These are phyloP conservation scores for Alligator sinensis DNA, from an alignment of 2,113 vertebrate genomes.

Conservation along the genomic window DNA sequence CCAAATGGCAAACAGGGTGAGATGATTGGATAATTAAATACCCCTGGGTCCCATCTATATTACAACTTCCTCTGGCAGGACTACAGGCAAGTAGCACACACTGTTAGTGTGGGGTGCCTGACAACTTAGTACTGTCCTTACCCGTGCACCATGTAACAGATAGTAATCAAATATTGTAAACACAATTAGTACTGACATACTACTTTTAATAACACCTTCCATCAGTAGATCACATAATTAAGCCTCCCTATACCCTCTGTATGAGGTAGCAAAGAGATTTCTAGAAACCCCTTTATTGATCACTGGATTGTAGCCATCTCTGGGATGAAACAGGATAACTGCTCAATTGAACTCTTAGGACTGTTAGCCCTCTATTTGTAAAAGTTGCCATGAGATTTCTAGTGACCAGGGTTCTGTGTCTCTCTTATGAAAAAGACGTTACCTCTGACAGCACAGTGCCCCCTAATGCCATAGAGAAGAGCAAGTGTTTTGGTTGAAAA, in stretches of 20 bases:
- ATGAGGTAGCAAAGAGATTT: not conserved
- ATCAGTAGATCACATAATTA: not conserved
- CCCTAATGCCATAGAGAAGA: conserved; percentile 9
- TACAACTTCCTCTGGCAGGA: not conserved
- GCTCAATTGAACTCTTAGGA: not conserved
- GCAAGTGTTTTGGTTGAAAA: not conserved
- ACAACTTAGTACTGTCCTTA: not conserved
- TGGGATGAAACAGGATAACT: not conserved
- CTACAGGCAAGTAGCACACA: not conserved
- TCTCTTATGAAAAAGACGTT: not conserved
- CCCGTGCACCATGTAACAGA: not conserved
- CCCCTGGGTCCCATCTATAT: not conserved
- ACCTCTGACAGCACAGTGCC: conserved; percentile 2
- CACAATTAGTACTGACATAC: not conserved
- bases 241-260: not conserved
- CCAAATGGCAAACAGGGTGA: not conserved
- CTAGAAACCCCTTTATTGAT: not conserved
- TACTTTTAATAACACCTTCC: not conserved
- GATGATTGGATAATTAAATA: not conserved
- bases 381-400: not conserved
- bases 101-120: not conserved
- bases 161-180: not conserved
- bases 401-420: too few relatives aligned
- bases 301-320: not conserved
- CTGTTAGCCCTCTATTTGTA: not conserved